Base-by-base conservation (phyloP, 2,797 vertebrate genomes). In the Tauraco hartlaubi region DNA sequence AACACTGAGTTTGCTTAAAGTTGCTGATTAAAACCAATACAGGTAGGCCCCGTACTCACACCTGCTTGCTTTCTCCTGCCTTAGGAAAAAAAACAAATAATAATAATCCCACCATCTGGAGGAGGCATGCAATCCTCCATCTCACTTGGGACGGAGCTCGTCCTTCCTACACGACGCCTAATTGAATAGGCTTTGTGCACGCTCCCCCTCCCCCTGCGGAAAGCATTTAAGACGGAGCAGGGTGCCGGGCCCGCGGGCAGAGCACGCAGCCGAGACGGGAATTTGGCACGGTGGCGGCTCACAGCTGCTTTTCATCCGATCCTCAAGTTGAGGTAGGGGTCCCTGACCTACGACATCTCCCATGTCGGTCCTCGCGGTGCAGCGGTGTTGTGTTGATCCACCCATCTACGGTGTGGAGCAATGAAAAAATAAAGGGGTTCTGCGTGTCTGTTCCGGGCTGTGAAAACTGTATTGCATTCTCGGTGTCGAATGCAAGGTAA, bases 1-100 rank as follows among this genome's bases (percentile, higher is more conserved):
- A 97, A 96, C 94, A 92, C 86, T 19, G 94, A 88, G 88, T 98
- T 98, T 97, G 96, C 97, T 97, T 96, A 96, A 98, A 98, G 94
- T 97, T 94, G 92, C 85, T 82, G 93, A 98, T 98, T 97, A 97
- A 98, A 97, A 97, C 80, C 96, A 69, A 96, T 87, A 91, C 86
- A 97, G 91, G 95, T 96, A 81, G 12, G 31, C 73, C 77, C 81
- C 44, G 29, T 56, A 72, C 28, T 69, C 90, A 91, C 94, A 97
- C 97, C 97, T 98, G 96, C 96, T 96, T 95, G 95, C 89, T 94
- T 96, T 64, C 9, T 81, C 11, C 75, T 67, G 39, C 63, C 72
- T 92, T 68, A 31, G 71, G 9, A 74, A 92, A 85, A 89, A 41
- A 56, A 21, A 23, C 6, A 13, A 41, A 41, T 41, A 31, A 20